Percentiles rank a stretch among this genome's conserved stretches.
Conservation (phyloP, 2,888 invertebrate species). For the Tuta absoluta region DNA sequence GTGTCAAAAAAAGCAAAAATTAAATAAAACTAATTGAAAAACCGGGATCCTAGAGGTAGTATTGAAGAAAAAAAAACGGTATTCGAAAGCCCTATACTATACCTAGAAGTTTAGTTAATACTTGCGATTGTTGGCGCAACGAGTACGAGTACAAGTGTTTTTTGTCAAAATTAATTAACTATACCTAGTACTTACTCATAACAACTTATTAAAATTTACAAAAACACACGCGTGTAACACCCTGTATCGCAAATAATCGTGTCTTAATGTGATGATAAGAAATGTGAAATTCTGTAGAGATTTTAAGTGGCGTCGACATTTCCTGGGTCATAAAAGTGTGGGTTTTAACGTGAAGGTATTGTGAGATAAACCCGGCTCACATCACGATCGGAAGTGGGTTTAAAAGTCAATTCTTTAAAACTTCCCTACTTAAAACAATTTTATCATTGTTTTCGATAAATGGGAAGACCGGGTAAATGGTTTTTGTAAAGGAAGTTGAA, state of each 20-base stretch:
- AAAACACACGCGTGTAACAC: no score
- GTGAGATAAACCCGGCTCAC: not conserved
- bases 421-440: not conserved
- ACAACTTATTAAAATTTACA: no score
- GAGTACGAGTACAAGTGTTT: no score
- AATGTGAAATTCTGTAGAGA: conserved; percentile 10
- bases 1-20: no score
- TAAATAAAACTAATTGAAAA: no score
- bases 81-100: no score
- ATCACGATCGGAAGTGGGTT: conserved; percentile 7
- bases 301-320: conserved; percentile 7
- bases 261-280: conserved; percentile 12
- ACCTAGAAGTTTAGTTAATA: no score
- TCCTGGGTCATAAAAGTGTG: conserved; percentile 11
- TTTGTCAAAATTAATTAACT: no score
- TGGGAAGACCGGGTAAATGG: not conserved
- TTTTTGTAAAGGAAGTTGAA: not conserved
- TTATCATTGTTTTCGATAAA: conserved; percentile 10
- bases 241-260: conserved; percentile 8
- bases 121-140: no score
- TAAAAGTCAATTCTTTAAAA: not conserved
- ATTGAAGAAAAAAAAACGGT: no score
- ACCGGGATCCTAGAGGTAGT: no score
- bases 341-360: not conserved
- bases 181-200: no score